Percentiles rank a stretch among this genome's conserved stretches.
Conservation (phyloP, 2,888 invertebrate genomes). For the Miltochrista miniata region DNA sequence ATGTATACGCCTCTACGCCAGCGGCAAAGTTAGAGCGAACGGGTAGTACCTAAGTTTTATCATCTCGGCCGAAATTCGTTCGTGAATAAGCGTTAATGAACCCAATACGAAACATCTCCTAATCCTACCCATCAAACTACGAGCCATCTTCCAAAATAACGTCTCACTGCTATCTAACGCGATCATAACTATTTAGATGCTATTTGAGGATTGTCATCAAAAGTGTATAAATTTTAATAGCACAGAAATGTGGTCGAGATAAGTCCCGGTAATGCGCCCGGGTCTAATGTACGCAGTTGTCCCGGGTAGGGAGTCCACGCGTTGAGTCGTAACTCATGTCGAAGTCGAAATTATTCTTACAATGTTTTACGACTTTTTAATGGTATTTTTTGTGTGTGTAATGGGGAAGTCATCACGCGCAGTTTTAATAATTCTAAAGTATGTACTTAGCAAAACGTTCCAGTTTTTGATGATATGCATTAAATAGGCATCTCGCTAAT, state of each 20-base stretch:
- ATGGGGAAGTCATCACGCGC: too few species aligned
- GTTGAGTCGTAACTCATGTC: not conserved
- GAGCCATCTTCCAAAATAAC: not conserved
- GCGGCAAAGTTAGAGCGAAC: too few species aligned
- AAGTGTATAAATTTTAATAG: constrained; percentile 27
- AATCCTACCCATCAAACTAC: not conserved
- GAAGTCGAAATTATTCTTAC: too few species aligned
- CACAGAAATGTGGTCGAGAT: constrained; percentile 17
- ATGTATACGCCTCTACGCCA: too few species aligned
- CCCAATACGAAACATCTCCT: not conserved
- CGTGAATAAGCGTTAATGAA: not conserved
- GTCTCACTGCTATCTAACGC: constrained; percentile 7
- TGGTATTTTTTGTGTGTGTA: too few species aligned
- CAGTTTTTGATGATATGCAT: too few species aligned
- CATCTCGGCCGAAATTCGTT: not conserved
- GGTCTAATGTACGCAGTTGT: constrained; percentile 22
- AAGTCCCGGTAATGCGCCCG: constrained; percentile 26
- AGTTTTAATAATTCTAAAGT: too few species aligned
- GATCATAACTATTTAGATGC: constrained; percentile 20
- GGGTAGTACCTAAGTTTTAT: too few species aligned
- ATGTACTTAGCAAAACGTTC: too few species aligned
- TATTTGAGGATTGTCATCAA: constrained; percentile 32
- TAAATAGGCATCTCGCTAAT: too few species aligned
- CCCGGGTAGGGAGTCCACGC: constrained; percentile 10
- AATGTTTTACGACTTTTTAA: too few species aligned